phyloP scores from a whole-genome alignment of 2,888 invertebrate genomes.

The Melieria crassipennis region DNA sequence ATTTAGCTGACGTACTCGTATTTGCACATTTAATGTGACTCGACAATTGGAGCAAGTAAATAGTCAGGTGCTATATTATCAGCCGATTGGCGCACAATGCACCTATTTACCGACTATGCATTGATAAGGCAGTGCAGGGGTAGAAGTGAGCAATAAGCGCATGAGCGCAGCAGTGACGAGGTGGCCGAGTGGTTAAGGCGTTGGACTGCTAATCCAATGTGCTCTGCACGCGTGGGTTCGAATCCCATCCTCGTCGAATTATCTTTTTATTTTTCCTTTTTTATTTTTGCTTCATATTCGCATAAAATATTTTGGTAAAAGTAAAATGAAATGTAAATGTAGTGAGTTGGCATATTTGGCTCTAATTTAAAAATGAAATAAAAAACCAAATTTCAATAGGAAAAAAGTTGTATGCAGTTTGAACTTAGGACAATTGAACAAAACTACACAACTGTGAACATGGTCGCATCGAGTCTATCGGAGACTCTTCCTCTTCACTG shows the following conservation, averaged over 20 bases:
- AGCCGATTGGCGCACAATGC: neutral
- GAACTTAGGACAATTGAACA: no score
- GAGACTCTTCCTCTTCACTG: no score
- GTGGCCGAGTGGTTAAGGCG: constrained; percentile 88
- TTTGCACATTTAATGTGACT: neutral
- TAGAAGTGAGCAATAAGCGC: neutral
- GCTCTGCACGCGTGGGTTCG: constrained; percentile 87
- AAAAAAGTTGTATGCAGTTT: no score
- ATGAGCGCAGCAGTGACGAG: constrained; percentile 69
- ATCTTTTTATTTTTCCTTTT: constrained; percentile 39
- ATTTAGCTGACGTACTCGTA: neutral
- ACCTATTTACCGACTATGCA: neutral
- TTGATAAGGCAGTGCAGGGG: constrained; percentile 8
- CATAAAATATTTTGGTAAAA: neutral
- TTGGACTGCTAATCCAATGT: constrained; percentile 87
- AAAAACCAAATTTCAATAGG: no score
- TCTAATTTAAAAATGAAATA: no score
- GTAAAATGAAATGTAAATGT: neutral
- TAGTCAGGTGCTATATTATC: neutral
- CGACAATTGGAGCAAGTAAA: neutral
- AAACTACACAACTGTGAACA: no score
- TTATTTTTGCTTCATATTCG: neutral
- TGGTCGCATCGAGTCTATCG: no score
- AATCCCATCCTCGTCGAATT: constrained; percentile 80
- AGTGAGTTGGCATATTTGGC: neutral